phyloP scores from a whole-genome alignment of 2,113 vertebrate species.

The Gobius niger region DNA sequence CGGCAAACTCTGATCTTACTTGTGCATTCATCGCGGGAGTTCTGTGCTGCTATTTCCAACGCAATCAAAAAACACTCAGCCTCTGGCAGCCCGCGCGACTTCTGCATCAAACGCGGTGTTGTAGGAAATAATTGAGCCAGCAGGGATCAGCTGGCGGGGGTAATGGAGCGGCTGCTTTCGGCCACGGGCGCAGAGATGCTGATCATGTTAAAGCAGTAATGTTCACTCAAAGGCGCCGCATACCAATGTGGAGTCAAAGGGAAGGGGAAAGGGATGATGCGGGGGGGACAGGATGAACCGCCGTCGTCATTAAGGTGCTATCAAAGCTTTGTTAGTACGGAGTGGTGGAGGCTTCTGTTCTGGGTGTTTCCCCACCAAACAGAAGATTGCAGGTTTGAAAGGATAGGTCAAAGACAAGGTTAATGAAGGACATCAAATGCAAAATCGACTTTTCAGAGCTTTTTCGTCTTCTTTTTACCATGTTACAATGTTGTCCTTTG shows the following conservation, averaged over 20 bases:
- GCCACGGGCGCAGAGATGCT: constrained; percentile 15
- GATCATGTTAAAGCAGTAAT: constrained; percentile 34
- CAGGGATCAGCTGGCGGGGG: constrained; percentile 41
- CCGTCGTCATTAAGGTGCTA: neutral
- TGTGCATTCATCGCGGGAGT: constrained; percentile 33
- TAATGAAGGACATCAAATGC: no score
- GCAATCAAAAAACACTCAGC: constrained; percentile 38
- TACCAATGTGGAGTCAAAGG: constrained; percentile 16
- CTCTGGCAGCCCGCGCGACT: constrained; percentile 35
- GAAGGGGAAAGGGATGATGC: constrained; percentile 17
- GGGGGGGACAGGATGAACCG: neutral
- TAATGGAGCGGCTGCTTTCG: constrained; percentile 23
- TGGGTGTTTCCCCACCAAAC: neutral
- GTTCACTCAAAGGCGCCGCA: constrained; percentile 10
- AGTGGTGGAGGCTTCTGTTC: neutral
- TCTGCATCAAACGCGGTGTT: constrained; percentile 46
- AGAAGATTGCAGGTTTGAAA: no score
- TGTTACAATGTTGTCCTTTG: no score
- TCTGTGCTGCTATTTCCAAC: constrained; percentile 31
- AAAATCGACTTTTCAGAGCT: no score
- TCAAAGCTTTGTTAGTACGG: neutral
- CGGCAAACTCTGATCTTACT: constrained; percentile 33
- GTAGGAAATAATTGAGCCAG: constrained; percentile 59
- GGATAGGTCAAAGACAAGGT: no score
- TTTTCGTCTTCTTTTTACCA: no score